Evolutionary conservation across 2,113 vertebrate genomes (phyloP).

Genomic region (Oxyura jamaicensis): DNA sequence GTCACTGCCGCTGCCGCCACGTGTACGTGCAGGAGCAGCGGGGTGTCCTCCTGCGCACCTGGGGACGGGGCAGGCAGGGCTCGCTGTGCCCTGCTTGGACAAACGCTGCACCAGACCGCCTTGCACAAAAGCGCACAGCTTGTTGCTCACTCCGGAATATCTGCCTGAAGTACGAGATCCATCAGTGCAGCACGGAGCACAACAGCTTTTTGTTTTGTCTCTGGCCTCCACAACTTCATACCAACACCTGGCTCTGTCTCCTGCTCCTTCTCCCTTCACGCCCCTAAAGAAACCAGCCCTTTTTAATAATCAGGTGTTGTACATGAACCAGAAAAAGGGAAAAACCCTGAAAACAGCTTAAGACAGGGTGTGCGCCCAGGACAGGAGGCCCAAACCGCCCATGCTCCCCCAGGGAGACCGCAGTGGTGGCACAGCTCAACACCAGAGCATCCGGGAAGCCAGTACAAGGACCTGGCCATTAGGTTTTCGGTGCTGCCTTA

Average conservation of each 20-base stretch:
- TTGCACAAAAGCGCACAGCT: neutral
- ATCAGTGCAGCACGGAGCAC: neutral
- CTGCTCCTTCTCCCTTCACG: neutral
- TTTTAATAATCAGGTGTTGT: neutral
- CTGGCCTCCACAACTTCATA: neutral
- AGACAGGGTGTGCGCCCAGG: accelerated
- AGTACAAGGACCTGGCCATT: neutral
- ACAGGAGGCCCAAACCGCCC: neutral
- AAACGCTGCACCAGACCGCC: neutral
- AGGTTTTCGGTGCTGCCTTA: neutral
- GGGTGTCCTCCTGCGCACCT: neutral
- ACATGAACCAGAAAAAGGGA: accelerated
- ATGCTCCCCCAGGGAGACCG: neutral
- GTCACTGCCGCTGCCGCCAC: neutral
- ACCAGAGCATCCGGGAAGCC: neutral
- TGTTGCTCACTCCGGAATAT: neutral
- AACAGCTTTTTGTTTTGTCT: neutral
- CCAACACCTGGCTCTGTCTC: neutral
- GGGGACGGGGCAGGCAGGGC: neutral
- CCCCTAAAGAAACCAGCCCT: neutral
- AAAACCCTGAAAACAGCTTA: neutral
- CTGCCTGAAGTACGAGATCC: neutral
- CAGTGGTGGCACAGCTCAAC: neutral
- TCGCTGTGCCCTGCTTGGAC: neutral
- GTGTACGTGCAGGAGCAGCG: accelerated